Base-by-base conservation (phyloP, 2,113 vertebrate species). In the Lutjanus erythropterus region DNA sequence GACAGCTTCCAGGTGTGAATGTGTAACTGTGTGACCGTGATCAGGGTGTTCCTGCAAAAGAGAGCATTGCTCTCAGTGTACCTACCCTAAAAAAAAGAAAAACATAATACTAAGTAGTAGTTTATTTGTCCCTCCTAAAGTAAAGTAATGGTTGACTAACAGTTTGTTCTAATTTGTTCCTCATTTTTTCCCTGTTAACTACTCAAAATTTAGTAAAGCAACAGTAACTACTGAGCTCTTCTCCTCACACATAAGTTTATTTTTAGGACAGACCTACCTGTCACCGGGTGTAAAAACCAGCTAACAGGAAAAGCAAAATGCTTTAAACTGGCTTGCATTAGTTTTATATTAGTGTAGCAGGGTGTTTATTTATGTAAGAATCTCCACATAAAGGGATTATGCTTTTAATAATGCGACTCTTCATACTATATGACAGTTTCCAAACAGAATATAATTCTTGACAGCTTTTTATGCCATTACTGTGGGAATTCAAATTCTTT, bases 401-500 rank as follows among this genome's bases (percentile, higher is more conserved):
- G 23, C n/a, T 47, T 86, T 75, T 79, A 74, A 80, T 83, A 82
- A 71, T 78, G 25, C 6, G 55, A 23, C 41, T 58, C 23, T 71
- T 81, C 37, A 49, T 67, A 31, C 11, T 46, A 29, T 49, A 33
- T 60, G 72, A 65, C 75, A 71, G 23, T 76, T 87, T 87, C 44
- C 49, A 62, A 86, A 81, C 41, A 65, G 39, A 85, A 69, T 74
- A 31, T 7, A 62, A 65, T 86, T 80, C 37, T 41, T 88, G 59
- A 79, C 75, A 88, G 74, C 41, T 61, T 61, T 81, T 73, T n/a
- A 61, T 75, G 75, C 46, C 60, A 31, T 74, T 62, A 49, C 47
- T 64, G 44, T 53, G 58, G 14, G 37, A 76, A 81, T 90, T 88
- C 19, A 75, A 61, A 85, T 85, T 85, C 5, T 78, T 86, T 74